Evolutionary conservation across 2,888 invertebrate species (phyloP).

Genomic region (Acanthosepion pharaonis): DNA sequence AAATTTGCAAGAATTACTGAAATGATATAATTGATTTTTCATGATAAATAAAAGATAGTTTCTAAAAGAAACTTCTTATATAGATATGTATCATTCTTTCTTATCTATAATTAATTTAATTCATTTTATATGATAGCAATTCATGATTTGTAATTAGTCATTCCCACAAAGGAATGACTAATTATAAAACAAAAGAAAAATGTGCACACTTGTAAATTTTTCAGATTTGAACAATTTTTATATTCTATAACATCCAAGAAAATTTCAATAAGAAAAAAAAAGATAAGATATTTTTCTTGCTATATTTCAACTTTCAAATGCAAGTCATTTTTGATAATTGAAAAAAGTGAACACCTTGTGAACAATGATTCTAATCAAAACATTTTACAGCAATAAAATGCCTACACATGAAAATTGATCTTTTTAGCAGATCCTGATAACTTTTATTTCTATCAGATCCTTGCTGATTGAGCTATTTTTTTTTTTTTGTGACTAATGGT

Average conservation of each 20-base stretch:
- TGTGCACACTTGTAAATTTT: background rate
- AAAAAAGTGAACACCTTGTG: background rate
- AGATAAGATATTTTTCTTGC: background rate
- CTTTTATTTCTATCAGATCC: background rate
- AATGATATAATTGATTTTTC: background rate
- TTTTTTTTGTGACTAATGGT: background rate
- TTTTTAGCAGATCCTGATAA: background rate
- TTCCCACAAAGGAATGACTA: background rate
- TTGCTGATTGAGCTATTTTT: background rate
- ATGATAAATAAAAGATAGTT: background rate
- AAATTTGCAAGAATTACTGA: background rate
- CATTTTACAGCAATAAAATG: background rate
- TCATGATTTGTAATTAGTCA: background rate
- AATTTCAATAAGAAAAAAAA: background rate
- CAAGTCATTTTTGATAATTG: background rate
- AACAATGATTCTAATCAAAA: background rate
- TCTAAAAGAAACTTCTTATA: background rate
- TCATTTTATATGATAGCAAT: background rate
- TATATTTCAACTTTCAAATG: background rate
- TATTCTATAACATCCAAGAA: background rate
- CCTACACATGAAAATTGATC: constrained; percentile 4
- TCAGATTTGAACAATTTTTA: background rate
- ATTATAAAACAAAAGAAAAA: background rate
- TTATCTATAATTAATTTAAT: background rate
- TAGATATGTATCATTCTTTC: background rate